Percentiles rank a stretch among this genome's conserved stretches.
Conservation (phyloP, 2,113 vertebrate genomes). For the Ramphastos sulfuratus region DNA sequence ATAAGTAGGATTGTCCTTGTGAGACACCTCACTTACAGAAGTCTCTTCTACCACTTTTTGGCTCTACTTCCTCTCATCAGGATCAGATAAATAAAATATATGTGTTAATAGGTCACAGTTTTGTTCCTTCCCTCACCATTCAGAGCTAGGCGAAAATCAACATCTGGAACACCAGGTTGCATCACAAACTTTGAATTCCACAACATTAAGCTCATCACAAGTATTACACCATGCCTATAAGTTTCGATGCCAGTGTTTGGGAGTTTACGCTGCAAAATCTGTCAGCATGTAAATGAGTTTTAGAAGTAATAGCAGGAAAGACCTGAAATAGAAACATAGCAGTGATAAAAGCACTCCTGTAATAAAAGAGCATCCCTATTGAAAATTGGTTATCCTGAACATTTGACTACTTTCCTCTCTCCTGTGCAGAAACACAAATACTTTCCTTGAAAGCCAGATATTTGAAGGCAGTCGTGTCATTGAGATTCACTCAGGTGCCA, state of each 20-base stretch:
- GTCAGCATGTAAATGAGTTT: background rate
- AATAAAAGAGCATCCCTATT: background rate
- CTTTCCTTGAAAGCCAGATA: background rate
- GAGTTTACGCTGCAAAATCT: background rate
- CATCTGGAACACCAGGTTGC: background rate
- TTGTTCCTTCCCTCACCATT: background rate
- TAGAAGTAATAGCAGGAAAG: background rate
- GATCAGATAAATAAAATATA: background rate
- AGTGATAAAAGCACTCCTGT: background rate
- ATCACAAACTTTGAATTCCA: background rate
- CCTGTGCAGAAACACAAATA: background rate
- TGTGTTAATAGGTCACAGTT: background rate
- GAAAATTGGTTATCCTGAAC: background rate
- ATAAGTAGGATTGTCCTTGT: background rate
- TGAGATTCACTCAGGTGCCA: background rate
- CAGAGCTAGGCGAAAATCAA: background rate
- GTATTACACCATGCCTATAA: fast-evolving
- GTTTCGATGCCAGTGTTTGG: background rate
- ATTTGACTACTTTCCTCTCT: background rate
- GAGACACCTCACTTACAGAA: background rate
- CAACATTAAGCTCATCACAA: background rate
- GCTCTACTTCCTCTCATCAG: background rate
- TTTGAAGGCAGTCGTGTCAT: background rate
- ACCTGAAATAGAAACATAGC: background rate
- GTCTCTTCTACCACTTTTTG: background rate